These are phyloP conservation scores for Vombatus ursinus DNA, from an alignment of 2,113 vertebrate species.

Conservation along the genomic window DNA sequence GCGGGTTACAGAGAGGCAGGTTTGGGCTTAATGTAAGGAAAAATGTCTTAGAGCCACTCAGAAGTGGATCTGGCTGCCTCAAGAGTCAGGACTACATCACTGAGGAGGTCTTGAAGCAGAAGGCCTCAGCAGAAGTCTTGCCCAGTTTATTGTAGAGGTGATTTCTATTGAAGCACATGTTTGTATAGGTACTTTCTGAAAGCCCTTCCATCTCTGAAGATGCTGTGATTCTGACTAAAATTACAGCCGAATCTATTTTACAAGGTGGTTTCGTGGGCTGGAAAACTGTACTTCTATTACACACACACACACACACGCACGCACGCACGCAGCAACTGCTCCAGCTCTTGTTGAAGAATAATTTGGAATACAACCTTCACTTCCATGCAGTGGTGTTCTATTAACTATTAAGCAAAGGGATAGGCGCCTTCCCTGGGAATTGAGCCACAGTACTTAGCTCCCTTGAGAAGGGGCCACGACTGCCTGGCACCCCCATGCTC, in stretches of 20 bases:
- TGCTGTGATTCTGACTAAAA: not conserved
- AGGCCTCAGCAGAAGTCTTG: not conserved
- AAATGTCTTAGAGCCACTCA: not conserved
- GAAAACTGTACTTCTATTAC: not conserved
- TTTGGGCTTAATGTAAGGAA: not conserved
- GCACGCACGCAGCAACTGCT: not conserved
- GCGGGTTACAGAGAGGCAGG: not conserved
- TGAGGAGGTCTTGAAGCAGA: not conserved
- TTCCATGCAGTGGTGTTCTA: not conserved
- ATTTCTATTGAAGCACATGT: not conserved
- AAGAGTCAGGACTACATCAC: not conserved
- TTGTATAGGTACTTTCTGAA: not conserved
- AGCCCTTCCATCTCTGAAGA: not conserved
- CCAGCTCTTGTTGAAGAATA: conserved; percentile 9
- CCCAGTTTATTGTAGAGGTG: not conserved
- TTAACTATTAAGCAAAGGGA: not conserved
- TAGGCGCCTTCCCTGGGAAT: not conserved
- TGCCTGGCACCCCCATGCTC: not conserved
- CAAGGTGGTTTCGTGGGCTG: not conserved
- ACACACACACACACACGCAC: not conserved
- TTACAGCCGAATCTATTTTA: not conserved
- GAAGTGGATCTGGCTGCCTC: not conserved
- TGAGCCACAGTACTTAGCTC: not conserved
- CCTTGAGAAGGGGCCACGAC: not conserved
- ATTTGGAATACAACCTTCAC: not conserved